Percentiles rank a stretch among this genome's conserved stretches.
These are phyloP conservation scores for Eutolmus rufibarbis DNA, from an alignment of 2,888 invertebrate species.

Conservation along the genomic window DNA sequence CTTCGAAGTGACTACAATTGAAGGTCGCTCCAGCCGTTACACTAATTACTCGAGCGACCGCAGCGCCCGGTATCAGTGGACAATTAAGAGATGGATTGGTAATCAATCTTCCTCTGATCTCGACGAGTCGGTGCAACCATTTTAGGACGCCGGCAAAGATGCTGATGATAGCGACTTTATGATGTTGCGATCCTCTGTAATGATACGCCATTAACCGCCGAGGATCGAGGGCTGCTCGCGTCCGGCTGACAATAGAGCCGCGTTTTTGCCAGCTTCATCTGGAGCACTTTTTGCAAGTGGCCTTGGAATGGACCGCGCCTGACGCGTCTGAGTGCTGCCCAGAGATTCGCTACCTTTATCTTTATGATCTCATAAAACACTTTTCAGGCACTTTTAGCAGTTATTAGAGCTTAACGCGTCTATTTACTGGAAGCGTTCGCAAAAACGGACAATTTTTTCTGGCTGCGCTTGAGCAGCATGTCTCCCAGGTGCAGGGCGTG, in stretches of 20 bases:
- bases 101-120: not conserved
- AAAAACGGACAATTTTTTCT: not conserved
- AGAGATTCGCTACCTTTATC: slow-evolving; percentile 7
- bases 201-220: not conserved
- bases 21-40: slow-evolving; percentile 11
- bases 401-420: slow-evolving; percentile 26
- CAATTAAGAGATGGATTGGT: slow-evolving; percentile 34
- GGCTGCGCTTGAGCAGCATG: not conserved
- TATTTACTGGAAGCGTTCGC: not conserved
- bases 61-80: slow-evolving; percentile 1
- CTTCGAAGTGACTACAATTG: not conserved
- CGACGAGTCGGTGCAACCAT: not conserved
- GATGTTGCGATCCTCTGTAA: slow-evolving; percentile 12
- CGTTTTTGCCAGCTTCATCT: not conserved
- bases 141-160: slow-evolving; percentile 12
- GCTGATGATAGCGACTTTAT: slow-evolving; percentile 12
- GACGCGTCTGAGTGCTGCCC: not conserved
- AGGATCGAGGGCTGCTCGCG: not conserved
- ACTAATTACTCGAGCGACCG: slow-evolving; percentile 19
- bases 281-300: not conserved
- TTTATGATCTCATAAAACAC: slow-evolving; percentile 14
- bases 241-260: not conserved
- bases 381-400: slow-evolving; percentile 12
- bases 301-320: not conserved
- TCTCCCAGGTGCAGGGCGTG: not conserved